Percentiles rank a stretch among this genome's conserved stretches.
These are phyloP conservation scores for Quiscalus mexicanus DNA, from an alignment of 2,113 vertebrate species.

Conservation along the genomic window DNA sequence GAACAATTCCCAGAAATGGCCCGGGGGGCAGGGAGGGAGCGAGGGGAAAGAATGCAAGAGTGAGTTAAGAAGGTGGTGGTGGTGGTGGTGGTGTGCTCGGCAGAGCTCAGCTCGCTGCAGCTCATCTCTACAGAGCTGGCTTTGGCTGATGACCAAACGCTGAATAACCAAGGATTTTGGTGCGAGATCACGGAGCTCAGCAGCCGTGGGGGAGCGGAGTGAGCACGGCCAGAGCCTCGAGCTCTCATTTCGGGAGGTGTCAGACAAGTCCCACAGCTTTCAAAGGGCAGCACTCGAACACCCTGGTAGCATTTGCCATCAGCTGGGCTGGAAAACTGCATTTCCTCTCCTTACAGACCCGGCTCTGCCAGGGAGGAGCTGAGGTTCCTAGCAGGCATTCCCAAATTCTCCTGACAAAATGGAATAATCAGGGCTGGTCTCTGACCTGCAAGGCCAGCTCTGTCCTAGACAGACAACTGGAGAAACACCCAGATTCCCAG, in stretches of 20 bases:
- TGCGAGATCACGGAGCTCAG: not conserved
- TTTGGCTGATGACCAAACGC: not conserved
- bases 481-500: not conserved
- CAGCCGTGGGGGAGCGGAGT: not conserved
- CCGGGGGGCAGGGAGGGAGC: not conserved
- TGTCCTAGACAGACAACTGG: not conserved
- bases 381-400: not conserved
- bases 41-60: not conserved
- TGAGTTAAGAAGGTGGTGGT: not conserved
- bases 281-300: not conserved
- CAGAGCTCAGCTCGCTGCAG: not conserved
- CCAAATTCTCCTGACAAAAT: not conserved
- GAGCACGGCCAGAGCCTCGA: not conserved
- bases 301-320: not conserved
- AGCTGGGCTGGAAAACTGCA: not conserved
- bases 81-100: not conserved
- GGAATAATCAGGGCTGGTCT: not conserved
- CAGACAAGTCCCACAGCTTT: not conserved
- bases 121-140: not conserved
- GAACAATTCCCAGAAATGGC: constrained; percentile 49
- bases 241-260: not conserved
- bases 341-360: not conserved
- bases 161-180: not conserved
- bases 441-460: not conserved
- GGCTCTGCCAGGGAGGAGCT: not conserved